Evolutionary conservation across 92 coral and sea anemone genomes (phyloP), one percentile per base, ranked within the genome.

Genomic region (Siderastrea siderea): DNA sequence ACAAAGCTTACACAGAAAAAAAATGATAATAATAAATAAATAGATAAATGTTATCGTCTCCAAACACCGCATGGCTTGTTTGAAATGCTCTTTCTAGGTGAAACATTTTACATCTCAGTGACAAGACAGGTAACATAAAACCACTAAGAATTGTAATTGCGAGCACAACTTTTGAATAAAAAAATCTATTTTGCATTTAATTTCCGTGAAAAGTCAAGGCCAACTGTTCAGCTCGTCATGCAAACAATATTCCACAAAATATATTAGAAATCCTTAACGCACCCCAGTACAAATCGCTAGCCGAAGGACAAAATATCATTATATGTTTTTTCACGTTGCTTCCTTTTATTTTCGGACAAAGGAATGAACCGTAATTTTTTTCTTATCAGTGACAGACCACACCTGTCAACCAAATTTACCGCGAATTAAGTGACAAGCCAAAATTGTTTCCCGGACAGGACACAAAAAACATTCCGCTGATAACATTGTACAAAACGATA

Each of bases 391-490:
- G 12, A 10, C 44, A 47, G 6, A 16, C n/a, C 69, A 58, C 86
- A 82, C 69, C 77, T 82, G 86, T 57, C 8, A 11, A 3, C 47
- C 86, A 17, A 58, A 69, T 57, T 49, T 47, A 82, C 86, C 54
- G 19, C 66, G 47, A 59, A 70, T 45, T 11, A 11, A 69, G 78
- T 82, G 70, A 16, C 55, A 82, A 82, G 78, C 57, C 65, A 69
- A 51, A 70, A 80, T 47, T 55, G 77, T 16, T 55, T 59, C 57
- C 17, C 26, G 19, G 68, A 70, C 68, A 52, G 64, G 44, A 47
- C 48, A 15, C 2, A 50, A 69, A 55, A 63, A 69, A 71, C 69
- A 11, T 70, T 82, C 47, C 55, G 58, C 86, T 74, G 86, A 71
- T 82, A 71, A 3, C 78, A 82, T 57, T 82, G 47, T 38, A 4